phyloP scores from a whole-genome alignment of 2,888 invertebrate species.

The Marronus borbonicus region DNA sequence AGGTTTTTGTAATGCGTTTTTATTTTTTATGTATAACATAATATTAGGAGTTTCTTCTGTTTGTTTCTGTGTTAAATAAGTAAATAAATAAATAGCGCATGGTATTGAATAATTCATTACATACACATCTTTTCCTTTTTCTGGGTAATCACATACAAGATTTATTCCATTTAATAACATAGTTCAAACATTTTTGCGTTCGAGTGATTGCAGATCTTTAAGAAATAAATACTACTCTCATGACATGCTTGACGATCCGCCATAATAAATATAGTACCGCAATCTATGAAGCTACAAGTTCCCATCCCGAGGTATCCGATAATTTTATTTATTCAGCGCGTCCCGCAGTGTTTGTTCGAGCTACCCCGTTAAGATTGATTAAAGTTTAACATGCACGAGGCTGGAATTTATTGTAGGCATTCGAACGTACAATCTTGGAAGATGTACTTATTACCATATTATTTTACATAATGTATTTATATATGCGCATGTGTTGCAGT shows the following conservation, averaged over 20 bases:
- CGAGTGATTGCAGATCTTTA: slow-evolving; percentile 9
- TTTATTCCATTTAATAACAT: slow-evolving; percentile 35
- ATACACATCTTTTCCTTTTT: neutral
- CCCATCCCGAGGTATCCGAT: slow-evolving; percentile 28
- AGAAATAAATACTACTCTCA: slow-evolving; percentile 35
- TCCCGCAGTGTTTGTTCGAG: slow-evolving; percentile 40
- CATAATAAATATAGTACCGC: neutral
- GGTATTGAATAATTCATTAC: too few species aligned
- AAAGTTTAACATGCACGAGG: slow-evolving; percentile 4
- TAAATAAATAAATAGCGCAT: too few species aligned
- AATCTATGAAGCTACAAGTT: slow-evolving; percentile 1
- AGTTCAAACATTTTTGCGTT: neutral
- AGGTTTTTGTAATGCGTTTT: too few species aligned
- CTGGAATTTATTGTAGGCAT: too few species aligned
- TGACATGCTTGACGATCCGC: slow-evolving; percentile 7
- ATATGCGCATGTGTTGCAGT: neutral
- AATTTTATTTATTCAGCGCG: slow-evolving; percentile 42
- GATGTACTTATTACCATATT: neutral
- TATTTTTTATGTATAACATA: too few species aligned
- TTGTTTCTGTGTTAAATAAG: neutral
- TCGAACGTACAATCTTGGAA: neutral
- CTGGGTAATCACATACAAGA: slow-evolving; percentile 9
- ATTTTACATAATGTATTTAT: neutral
- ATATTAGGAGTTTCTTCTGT: too few species aligned
- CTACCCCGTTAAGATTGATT: slow-evolving; percentile 39